Evolutionary conservation across 2,888 invertebrate species (phyloP).

Genomic region (Osmoderma eremita): DNA sequence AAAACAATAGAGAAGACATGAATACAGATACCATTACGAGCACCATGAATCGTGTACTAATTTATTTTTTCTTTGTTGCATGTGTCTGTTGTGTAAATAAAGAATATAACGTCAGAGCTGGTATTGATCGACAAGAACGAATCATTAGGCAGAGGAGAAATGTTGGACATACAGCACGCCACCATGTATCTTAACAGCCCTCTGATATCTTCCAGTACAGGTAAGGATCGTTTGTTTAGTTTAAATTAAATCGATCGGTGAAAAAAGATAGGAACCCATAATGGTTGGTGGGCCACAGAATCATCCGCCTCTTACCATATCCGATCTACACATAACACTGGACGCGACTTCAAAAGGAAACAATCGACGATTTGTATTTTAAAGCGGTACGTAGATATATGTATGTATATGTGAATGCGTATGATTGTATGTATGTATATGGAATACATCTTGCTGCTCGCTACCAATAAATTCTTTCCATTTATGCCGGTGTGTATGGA

Average conservation of each 20-base stretch:
- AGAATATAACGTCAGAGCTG: slow-evolving; percentile 69
- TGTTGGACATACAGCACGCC: slow-evolving; percentile 72
- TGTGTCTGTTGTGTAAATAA: slow-evolving; percentile 33
- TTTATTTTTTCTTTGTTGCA: slow-evolving; percentile 15
- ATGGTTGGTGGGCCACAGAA: slow-evolving; percentile 24
- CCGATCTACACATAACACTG: slow-evolving; percentile 23
- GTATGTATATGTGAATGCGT: not conserved
- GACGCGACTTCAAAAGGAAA: slow-evolving; percentile 9
- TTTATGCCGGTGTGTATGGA: slow-evolving; percentile 2
- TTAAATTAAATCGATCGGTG: slow-evolving; percentile 33
- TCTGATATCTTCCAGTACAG: slow-evolving; percentile 57
- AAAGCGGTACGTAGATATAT: slow-evolving; percentile 3
- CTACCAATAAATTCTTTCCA: slow-evolving; percentile 24
- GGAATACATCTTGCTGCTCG: slow-evolving; percentile 15
- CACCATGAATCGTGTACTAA: slow-evolving; percentile 8
- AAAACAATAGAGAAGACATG: slow-evolving; percentile 25
- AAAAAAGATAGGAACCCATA: slow-evolving; percentile 24
- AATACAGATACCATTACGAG: slow-evolving; percentile 5
- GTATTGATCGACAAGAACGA: slow-evolving; percentile 71
- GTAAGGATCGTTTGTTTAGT: slow-evolving; percentile 30
- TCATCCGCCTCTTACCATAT: slow-evolving; percentile 25
- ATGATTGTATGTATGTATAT: not conserved
- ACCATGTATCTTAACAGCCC: slow-evolving; percentile 67
- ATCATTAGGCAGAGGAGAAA: slow-evolving; percentile 71
- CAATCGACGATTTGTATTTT: slow-evolving; percentile 27